Percentiles rank a stretch among this genome's conserved stretches.
Evolutionary conservation across 1,140 invertebrate species (phyloP).

Genomic region (Nasonia giraulti): DNA sequence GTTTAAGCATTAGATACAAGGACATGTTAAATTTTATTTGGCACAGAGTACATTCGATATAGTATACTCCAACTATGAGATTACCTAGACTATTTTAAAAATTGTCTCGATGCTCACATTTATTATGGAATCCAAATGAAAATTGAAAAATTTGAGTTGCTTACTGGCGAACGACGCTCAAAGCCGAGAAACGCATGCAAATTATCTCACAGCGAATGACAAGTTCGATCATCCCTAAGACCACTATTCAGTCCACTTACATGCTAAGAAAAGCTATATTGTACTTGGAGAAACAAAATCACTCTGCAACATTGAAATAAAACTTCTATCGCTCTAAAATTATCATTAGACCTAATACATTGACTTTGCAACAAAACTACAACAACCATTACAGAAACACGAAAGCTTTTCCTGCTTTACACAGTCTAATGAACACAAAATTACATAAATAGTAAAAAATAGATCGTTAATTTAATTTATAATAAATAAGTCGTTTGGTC

Average conservation of each 20-base stretch:
- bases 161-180: conserved; percentile 6
- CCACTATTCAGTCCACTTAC: conserved; percentile 22
- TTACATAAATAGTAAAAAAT: conserved; percentile 34
- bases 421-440: conserved; percentile 1
- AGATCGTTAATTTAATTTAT: not conserved
- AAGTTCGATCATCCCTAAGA: conserved; percentile 65
- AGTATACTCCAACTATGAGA: conserved; percentile 62
- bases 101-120: conserved; percentile 27
- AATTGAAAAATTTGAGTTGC: conserved; percentile 5
- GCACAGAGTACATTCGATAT: conserved; percentile 67
- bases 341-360: conserved; percentile 29
- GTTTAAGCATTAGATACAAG: conserved; percentile 46
- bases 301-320: conserved; percentile 15
- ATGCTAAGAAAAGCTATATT: conserved; percentile 36
- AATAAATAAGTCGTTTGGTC: conserved; percentile 37
- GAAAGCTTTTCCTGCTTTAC: not conserved
- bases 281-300: conserved; percentile 25
- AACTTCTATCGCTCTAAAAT: not conserved
- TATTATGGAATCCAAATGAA: conserved; percentile 29
- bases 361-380: not conserved
- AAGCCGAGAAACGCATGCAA: conserved; percentile 38
- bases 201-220: conserved; percentile 61
- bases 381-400: not conserved
- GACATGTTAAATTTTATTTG: conserved; percentile 62
- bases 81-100: conserved; percentile 42